phyloP scores from a whole-genome alignment of 2,888 invertebrate species.

The Cremastinae sp. region DNA sequence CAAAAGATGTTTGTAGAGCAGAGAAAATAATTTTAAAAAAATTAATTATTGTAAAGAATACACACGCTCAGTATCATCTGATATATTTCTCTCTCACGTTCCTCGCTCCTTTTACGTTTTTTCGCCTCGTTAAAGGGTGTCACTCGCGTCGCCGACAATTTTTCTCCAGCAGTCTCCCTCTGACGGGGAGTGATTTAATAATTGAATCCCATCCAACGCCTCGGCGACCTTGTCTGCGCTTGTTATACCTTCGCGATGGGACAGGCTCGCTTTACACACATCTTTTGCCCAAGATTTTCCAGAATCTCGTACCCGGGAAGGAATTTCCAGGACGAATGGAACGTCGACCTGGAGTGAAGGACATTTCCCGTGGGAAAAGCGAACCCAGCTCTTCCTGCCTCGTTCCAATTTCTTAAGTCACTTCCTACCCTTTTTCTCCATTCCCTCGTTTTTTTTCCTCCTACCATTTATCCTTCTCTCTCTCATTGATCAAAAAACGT shows the following conservation, averaged over 20 bases:
- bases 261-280: conserved; percentile 15
- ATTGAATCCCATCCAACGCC: conserved; percentile 54
- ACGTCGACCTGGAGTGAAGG: conserved; percentile 64
- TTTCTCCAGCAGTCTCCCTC: background rate
- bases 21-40: no score
- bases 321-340: conserved; percentile 61
- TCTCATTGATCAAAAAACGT: no score
- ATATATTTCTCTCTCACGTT: background rate
- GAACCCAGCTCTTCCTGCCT: conserved; percentile 45
- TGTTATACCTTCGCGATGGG: conserved; percentile 29
- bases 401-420: conserved; percentile 57
- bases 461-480: conserved; percentile 5
- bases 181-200: conserved; percentile 56
- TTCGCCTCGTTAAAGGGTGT: background rate
- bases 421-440: conserved; percentile 29
- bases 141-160: conserved; percentile 20
- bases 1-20: no score
- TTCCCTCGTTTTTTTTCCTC: conserved; percentile 7
- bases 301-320: conserved; percentile 41
- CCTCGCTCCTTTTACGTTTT: background rate
- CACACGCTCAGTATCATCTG: no score
- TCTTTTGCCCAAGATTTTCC: conserved; percentile 38
- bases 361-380: conserved; percentile 69
- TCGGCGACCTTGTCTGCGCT: conserved; percentile 44
- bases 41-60: no score